Evolutionary conservation across 2,888 invertebrate species (phyloP), one percentile per base, ranked within the genome.

Genomic region (Ormyrus thymus): DNA sequence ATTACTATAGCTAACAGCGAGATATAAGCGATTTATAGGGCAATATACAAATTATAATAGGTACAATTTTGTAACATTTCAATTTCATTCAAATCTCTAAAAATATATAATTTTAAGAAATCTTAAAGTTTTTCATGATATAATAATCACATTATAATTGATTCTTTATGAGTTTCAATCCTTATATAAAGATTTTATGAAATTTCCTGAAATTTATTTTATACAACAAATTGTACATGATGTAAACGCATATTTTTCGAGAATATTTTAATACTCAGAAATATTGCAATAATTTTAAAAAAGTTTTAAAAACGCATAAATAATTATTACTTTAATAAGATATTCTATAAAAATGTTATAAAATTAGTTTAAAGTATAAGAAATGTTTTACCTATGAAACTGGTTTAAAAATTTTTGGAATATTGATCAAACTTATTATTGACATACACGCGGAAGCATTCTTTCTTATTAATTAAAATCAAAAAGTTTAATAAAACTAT

Each of bases 151-250:
- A 75, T 51, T 70, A 69, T 74, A 58, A 74, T 68, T 70, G 46
- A 68, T 56, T 58, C 46, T 68, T 76, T 10, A 66, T 66, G 43
- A 76, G 45, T 71, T 55, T 53, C 58, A 75, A 59, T 73, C 29
- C 66, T 48, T 48, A 29, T 71, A 45, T 15, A 65, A 56, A 50
- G 48, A 51, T 61, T 71, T 59, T 62, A 79, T 75, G 71, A 75
- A 71, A 75, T 29, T 45, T 72, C 62, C 61, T 72, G 15, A 71
- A 71, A 64, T 66, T 51, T 0, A 13, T 50, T 64, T 62, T 46
- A 51, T 50, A 29, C 29, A 29, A 29, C 29, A 53, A 55, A 45
- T 69, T 53, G n/a, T 13, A 29, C 29, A 29, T 29, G 3, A 4
- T 29, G 29, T 29, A 29, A 29, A 29, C n/a, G 8, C 0, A 51